These are phyloP conservation scores for Heliangelus exortis DNA, from an alignment of 2,797 vertebrate genomes.

Conservation along the genomic window DNA sequence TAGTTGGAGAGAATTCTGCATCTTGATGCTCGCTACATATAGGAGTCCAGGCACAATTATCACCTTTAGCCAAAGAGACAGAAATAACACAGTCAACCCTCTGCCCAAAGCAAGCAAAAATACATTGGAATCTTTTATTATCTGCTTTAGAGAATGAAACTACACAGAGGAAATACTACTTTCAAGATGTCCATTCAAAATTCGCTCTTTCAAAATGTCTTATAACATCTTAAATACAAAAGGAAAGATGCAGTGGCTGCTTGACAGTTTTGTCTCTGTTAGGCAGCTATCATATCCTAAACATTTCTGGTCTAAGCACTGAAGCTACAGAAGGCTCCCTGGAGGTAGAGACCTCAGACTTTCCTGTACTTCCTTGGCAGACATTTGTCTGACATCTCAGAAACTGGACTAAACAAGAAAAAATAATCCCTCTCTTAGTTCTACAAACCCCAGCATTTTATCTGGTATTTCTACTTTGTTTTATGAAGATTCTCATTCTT, in stretches of 20 bases:
- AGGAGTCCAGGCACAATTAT: constrained; percentile 72
- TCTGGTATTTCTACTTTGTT: background rate
- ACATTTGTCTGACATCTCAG: background rate
- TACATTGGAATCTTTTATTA: background rate
- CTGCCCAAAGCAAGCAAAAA: background rate
- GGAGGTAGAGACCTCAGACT: background rate
- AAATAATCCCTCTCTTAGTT: background rate
- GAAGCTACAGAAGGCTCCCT: background rate
- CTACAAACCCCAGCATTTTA: background rate
- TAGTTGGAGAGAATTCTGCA: constrained; percentile 73
- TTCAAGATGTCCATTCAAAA: background rate
- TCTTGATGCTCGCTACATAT: constrained; percentile 74
- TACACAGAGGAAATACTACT: background rate
- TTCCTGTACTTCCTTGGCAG: background rate
- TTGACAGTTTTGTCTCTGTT: background rate
- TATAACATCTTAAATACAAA: background rate
- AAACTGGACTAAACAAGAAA: background rate
- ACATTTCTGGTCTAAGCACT: background rate
- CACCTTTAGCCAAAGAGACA: constrained; percentile 77
- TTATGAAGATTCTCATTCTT: background rate
- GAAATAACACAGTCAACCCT: constrained; percentile 20
- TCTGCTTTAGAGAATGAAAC: background rate
- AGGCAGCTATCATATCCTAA: background rate
- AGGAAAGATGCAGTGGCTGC: background rate
- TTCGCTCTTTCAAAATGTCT: no score